These are phyloP conservation scores for Watsonalla binaria DNA, from an alignment of 2,888 invertebrate genomes.

Conservation along the genomic window DNA sequence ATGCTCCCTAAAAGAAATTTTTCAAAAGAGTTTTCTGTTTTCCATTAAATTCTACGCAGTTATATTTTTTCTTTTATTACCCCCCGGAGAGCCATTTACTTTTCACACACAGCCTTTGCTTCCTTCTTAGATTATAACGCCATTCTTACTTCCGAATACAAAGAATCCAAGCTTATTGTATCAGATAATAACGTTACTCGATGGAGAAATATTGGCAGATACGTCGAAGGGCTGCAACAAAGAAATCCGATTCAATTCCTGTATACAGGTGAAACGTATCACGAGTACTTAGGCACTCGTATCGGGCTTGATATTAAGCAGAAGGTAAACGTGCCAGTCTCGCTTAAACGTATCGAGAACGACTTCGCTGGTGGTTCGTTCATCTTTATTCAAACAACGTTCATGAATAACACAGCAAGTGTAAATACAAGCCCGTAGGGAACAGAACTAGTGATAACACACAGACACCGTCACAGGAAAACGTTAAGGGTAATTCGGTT, in stretches of 20 bases:
- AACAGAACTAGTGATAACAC: slow-evolving; percentile 56
- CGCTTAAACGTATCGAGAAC: slow-evolving; percentile 39
- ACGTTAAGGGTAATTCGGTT: slow-evolving; percentile 50
- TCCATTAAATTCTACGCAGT: slow-evolving; percentile 49
- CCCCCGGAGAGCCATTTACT: slow-evolving; percentile 58
- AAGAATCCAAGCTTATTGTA: slow-evolving; percentile 40
- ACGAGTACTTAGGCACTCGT: background rate
- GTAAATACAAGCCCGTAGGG: slow-evolving; percentile 59
- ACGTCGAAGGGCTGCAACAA: slow-evolving; percentile 3
- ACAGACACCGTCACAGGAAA: slow-evolving; percentile 35
- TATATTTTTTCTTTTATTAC: slow-evolving; percentile 58
- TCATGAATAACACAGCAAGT: slow-evolving; percentile 69
- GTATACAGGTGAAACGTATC: background rate
- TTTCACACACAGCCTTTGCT: slow-evolving; percentile 39
- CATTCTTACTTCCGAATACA: slow-evolving; percentile 39
- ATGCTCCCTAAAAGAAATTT: slow-evolving; percentile 17
- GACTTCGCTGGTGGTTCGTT: slow-evolving; percentile 40
- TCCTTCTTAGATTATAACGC: slow-evolving; percentile 32
- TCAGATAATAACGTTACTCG: slow-evolving; percentile 36
- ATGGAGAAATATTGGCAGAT: slow-evolving; percentile 23
- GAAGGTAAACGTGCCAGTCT: slow-evolving; percentile 22
- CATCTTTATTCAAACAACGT: slow-evolving; percentile 69
- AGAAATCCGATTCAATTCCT: background rate
- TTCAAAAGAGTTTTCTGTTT: slow-evolving; percentile 39
- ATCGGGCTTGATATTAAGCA: slow-evolving; percentile 5